A percentile compares a stretch with the other conserved stretches of the same genome.
phyloP scores from a whole-genome alignment of 2,113 vertebrate species.

The Xyrauchen texanus region DNA sequence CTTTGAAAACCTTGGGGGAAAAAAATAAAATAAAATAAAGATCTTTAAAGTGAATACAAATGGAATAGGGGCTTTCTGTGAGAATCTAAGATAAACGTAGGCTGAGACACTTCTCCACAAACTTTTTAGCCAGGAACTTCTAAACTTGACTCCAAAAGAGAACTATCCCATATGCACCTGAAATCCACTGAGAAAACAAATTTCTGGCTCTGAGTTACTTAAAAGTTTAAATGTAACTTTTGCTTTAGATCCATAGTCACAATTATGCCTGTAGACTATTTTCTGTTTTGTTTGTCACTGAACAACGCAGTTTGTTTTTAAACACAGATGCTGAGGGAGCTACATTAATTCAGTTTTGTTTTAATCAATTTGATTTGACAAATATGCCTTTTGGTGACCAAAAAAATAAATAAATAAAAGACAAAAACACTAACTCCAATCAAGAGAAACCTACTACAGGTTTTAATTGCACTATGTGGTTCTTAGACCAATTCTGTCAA shows the following conservation, averaged over 20 bases:
- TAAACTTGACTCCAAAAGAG: background rate
- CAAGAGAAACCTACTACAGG: background rate
- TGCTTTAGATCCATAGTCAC: background rate
- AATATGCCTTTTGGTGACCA: background rate
- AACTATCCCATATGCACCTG: constrained; percentile 16
- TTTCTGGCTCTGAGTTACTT: background rate
- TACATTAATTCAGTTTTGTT: background rate
- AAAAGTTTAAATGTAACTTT: constrained; percentile 15
- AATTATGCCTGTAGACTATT: background rate
- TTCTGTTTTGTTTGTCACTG: background rate
- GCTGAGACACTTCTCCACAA: background rate
- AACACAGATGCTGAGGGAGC: background rate
- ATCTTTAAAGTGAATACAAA: constrained; percentile 18
- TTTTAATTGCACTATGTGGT: background rate
- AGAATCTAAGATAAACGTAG: constrained; percentile 1
- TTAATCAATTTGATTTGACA: constrained; percentile 23
- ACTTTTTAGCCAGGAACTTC: constrained; percentile 20
- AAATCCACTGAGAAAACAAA: background rate
- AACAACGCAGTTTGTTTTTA: constrained; percentile 1
- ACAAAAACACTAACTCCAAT: background rate
- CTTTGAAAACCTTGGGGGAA: constrained; percentile 22
- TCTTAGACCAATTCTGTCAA: background rate
- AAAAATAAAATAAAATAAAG: background rate
- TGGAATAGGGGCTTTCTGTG: constrained; percentile 16
- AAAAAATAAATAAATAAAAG: background rate